Evolutionary conservation across 2,797 vertebrate genomes (phyloP).

Genomic region (Spinus olivaceus): DNA sequence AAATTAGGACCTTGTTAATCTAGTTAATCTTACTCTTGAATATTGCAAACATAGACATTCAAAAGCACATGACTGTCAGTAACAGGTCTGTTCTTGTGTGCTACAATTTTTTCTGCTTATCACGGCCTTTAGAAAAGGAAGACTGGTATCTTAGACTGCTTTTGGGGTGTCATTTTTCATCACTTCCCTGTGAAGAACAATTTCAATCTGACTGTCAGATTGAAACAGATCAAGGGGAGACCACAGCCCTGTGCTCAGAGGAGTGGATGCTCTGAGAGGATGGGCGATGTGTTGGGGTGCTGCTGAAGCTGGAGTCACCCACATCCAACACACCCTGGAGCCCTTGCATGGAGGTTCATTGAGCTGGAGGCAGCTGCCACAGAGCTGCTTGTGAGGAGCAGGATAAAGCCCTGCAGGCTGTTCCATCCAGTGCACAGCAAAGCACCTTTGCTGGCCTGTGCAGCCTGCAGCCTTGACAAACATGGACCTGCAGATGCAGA

Average conservation of each 20-base stretch:
- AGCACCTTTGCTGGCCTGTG: background rate
- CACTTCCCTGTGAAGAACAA: background rate
- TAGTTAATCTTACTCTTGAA: background rate
- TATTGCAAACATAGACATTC: background rate
- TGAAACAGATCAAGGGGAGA: background rate
- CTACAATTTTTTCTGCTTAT: background rate
- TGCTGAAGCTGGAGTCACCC: background rate
- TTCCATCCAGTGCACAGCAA: background rate
- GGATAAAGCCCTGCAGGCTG: background rate
- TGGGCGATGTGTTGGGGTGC: background rate
- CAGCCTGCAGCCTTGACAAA: background rate
- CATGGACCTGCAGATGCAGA: background rate
- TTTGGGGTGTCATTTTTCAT: background rate
- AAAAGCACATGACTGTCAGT: background rate
- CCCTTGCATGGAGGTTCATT: fast-evolving
- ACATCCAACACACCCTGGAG: background rate
- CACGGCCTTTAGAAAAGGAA: background rate
- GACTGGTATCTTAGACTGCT: background rate
- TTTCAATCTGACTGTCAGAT: background rate
- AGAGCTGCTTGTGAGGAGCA: background rate
- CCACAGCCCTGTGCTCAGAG: background rate
- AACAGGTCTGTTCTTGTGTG: background rate
- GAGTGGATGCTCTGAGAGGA: background rate
- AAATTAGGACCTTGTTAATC: background rate
- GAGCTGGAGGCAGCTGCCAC: background rate